A percentile compares a stretch with the other conserved stretches of the same genome.
Evolutionary conservation across 2,113 vertebrate species (phyloP).

Genomic region (Brachyhypopomus gauderio): DNA sequence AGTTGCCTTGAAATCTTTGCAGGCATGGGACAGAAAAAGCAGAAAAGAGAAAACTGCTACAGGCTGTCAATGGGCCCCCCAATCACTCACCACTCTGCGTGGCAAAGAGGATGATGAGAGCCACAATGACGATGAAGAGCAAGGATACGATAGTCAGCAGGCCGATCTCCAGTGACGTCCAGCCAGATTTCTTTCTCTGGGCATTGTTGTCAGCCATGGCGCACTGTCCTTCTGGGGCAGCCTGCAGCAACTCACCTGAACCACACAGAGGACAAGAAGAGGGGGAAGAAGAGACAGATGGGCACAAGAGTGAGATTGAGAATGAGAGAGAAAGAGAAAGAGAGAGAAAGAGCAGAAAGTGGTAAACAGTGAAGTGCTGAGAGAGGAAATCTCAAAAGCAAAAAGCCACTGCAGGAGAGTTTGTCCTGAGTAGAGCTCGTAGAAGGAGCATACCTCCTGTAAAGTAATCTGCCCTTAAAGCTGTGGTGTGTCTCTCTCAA

Average conservation of each 20-base stretch:
- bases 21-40: not conserved
- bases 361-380: not conserved
- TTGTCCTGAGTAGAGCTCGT: not conserved
- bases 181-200: constrained; percentile 83
- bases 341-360: constrained; percentile 27
- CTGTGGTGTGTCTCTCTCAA: not conserved
- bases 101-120: constrained; percentile 85
- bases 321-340: constrained; percentile 11
- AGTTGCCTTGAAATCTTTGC: constrained; percentile 5
- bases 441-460: not conserved
- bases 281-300: constrained; percentile 6
- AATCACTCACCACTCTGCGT: constrained; percentile 78
- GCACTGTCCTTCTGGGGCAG: constrained; percentile 85
- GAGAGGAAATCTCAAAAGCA: not conserved
- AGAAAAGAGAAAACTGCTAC: not conserved
- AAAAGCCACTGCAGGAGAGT: not conserved
- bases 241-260: constrained; percentile 85
- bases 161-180: constrained; percentile 86
- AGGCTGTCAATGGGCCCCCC: constrained; percentile 54
- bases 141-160: constrained; percentile 82
- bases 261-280: not conserved
- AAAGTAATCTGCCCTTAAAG: not conserved
- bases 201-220: constrained; percentile 88
- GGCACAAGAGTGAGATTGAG: constrained; percentile 30
- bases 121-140: constrained; percentile 82